phyloP scores from a whole-genome alignment of 2,113 vertebrate species.

The Heliornis fulica region DNA sequence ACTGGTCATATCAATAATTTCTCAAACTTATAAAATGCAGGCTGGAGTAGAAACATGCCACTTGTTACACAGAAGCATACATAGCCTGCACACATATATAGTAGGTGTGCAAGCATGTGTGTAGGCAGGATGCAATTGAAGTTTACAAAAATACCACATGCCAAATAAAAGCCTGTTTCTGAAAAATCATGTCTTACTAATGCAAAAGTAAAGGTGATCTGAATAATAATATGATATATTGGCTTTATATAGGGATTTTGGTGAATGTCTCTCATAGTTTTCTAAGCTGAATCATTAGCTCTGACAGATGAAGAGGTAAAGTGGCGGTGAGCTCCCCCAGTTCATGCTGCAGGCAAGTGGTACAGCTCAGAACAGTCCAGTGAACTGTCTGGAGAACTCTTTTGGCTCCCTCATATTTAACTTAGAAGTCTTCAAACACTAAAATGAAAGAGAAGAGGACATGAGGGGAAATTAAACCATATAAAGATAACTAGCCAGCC shows the following conservation, averaged over 20 bases:
- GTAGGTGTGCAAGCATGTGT: not conserved
- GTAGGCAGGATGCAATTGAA: not conserved
- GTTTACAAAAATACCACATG: not conserved
- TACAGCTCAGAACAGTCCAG: not conserved
- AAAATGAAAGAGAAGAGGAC: conserved; percentile 24
- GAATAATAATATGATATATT: not conserved
- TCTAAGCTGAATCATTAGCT: not conserved
- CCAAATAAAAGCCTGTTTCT: not conserved
- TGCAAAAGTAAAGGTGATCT: not conserved
- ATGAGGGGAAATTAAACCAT: conserved; percentile 48
- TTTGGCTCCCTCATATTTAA: not conserved
- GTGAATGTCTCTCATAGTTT: not conserved
- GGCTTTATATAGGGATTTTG: not conserved
- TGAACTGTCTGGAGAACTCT: not conserved
- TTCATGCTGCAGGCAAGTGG: not conserved
- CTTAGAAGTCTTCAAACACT: conserved; percentile 15
- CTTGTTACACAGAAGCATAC: not conserved
- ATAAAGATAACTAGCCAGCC: conserved; percentile 44
- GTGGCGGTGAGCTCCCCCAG: not conserved
- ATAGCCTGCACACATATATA: not conserved
- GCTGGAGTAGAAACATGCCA: not conserved
- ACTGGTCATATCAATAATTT: not conserved
- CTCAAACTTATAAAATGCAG: not conserved
- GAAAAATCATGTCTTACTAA: not conserved
- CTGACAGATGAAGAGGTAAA: not conserved